phyloP scores from a whole-genome alignment of 2,113 vertebrate genomes.

The Hypomesus transpacificus region DNA sequence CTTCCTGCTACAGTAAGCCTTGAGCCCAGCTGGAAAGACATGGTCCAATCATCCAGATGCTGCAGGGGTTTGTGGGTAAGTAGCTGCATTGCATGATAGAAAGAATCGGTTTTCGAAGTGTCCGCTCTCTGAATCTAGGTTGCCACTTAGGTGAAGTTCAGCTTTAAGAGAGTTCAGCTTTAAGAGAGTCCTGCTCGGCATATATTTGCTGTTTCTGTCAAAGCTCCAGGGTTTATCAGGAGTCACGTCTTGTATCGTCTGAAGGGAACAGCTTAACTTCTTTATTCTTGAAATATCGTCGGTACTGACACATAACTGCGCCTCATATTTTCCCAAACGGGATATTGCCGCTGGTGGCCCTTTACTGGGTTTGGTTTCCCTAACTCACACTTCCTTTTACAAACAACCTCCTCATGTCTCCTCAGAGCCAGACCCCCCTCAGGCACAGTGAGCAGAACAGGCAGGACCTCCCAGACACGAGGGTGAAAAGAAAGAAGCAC shows the following conservation, averaged over 20 bases:
- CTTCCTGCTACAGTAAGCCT: slow-evolving; percentile 47
- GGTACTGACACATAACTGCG: neutral
- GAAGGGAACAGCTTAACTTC: neutral
- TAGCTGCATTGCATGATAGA: slow-evolving; percentile 47
- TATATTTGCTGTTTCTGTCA: neutral
- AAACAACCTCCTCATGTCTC: neutral
- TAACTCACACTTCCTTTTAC: neutral
- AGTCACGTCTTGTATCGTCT: neutral
- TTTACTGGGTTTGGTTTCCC: neutral
- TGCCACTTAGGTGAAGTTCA: slow-evolving; percentile 9
- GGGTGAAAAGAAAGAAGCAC: too few relatives aligned
- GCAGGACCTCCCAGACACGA: too few relatives aligned
- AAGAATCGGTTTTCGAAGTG: slow-evolving; percentile 22
- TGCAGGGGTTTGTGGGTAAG: slow-evolving; percentile 34
- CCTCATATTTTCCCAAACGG: neutral
- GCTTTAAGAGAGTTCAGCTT: slow-evolving; percentile 36
- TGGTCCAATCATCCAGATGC: slow-evolving; percentile 44
- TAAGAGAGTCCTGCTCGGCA: slow-evolving; percentile 2
- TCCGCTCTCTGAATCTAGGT: slow-evolving; percentile 5
- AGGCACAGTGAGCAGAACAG: too few relatives aligned
- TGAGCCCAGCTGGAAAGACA: slow-evolving; percentile 50
- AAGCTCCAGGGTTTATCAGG: neutral
- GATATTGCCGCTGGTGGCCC: too few relatives aligned
- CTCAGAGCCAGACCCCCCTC: too few relatives aligned
- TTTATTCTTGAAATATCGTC: neutral